These are phyloP conservation scores for Ciona savignyi DNA, from an alignment of 23 tunicate genomes.

Conservation along the genomic window DNA sequence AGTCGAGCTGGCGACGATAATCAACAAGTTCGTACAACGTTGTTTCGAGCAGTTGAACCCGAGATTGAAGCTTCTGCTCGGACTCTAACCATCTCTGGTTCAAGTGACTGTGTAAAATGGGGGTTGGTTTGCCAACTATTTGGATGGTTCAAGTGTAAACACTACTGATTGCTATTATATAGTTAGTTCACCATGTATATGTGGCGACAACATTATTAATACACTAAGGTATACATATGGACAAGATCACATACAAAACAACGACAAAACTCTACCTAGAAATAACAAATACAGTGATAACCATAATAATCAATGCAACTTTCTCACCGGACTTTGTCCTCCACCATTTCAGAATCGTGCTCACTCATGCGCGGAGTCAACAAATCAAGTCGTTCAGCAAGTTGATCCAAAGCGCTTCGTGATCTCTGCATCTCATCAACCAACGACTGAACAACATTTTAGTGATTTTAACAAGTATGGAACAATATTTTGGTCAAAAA, in stretches of 20 bases:
- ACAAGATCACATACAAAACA: too few relatives aligned
- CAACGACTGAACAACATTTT: conserved; percentile 16
- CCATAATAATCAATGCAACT: too few relatives aligned
- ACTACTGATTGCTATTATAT: too few relatives aligned
- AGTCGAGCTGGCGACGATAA: conserved; percentile 54
- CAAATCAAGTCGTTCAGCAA: conserved; percentile 27
- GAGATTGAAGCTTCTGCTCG: conserved; percentile 77
- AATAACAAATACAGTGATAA: too few relatives aligned
- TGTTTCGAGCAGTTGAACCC: conserved; percentile 49
- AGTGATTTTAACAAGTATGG: not conserved
- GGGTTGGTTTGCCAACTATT: too few relatives aligned
- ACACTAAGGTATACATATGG: too few relatives aligned
- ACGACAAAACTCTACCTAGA: too few relatives aligned
- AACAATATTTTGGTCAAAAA: too few relatives aligned
- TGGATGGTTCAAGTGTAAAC: too few relatives aligned
- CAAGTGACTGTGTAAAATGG: conserved; percentile 30
- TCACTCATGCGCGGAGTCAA: conserved; percentile 68
- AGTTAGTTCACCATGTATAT: too few relatives aligned
- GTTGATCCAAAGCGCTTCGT: conserved; percentile 23
- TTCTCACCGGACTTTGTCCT: conserved; percentile 69
- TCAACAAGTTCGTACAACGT: conserved; percentile 35
- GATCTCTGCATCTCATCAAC: conserved; percentile 36
- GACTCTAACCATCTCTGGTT: conserved; percentile 76
- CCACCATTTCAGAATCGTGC: conserved; percentile 57
- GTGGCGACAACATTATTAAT: too few relatives aligned